Base-by-base conservation (phyloP, 2,797 vertebrate genomes). In the Leptoclinus maculatus region DNA sequence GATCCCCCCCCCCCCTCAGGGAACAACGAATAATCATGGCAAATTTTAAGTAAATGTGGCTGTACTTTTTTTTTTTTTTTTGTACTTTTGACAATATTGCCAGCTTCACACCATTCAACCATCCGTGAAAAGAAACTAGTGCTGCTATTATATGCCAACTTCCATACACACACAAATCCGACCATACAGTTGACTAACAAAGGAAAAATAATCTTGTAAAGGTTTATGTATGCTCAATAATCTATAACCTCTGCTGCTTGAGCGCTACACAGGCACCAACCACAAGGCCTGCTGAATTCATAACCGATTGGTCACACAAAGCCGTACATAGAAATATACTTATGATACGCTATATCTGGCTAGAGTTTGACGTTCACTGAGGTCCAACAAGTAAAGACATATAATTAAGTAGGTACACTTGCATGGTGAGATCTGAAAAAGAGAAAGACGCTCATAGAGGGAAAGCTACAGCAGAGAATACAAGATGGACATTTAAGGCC, bases 171-270 rank as follows among this genome's bases (percentile, higher is more conserved):
- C 45, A 71, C 19, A 54, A 67, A 25, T 53, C n/a, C 27, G 34
- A 62, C 60, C 36, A 36, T 7, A 21, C 11, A 66, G 56, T 3
- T 45, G 49, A 69, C 64, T 64, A 47, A 80, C 36, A 73, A 54
- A 67, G n/a, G 66, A 68, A 71, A 57, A 54, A 13, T 7, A 19
- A n/a, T 41, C 58, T 41, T 36, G 49, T 65, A n/a, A 43, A n/a
- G 21, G 59, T 14, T n/a, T 41, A 23, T 59, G 12, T 17, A 43
- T 25, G 41, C 27, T 60, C 36, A 67, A 34, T 38, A 57, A 14
- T 70, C 57, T 9, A 56, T 23, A 19, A 54, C 41, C 2, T 38
- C 11, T 43, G 25, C 38, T 53, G 47, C 23, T 47, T 62, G 38
- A 14, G 21, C 4, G 32, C 23, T 53, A 51, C 60, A 76, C 39